Conservation (phyloP, 2,113 vertebrate species). For the Malaclemys terrapin region DNA sequence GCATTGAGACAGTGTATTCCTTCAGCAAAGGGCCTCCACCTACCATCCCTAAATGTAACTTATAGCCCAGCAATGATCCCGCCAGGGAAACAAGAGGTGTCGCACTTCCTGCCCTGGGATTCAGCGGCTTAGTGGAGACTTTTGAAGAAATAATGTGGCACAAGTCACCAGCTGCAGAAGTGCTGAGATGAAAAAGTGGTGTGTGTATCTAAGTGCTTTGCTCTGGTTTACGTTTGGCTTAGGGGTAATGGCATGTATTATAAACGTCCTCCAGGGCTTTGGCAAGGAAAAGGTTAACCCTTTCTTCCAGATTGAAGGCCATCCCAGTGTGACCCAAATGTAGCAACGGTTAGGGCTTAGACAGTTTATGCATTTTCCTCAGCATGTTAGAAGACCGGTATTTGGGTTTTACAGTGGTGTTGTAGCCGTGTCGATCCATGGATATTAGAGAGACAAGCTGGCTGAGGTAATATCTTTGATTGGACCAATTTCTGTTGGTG, state of each 20-base stretch:
- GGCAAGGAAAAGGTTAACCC: neutral
- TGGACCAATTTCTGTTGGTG: neutral
- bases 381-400: rapidly evolving
- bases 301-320: neutral
- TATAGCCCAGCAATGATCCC: neutral
- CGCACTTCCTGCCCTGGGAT: neutral
- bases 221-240: neutral
- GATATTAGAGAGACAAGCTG: neutral
- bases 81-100: neutral
- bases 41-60: neutral
- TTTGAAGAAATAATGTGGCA: neutral
- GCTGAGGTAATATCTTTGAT: neutral
- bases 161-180: neutral
- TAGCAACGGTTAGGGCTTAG: neutral
- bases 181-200: neutral
- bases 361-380: neutral
- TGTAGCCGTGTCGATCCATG: neutral
- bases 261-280: neutral
- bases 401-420: neutral
- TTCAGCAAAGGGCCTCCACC: neutral
- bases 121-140: neutral
- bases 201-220: neutral
- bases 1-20: neutral
- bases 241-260: neutral
- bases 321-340: neutral